These are phyloP conservation scores for Patella ulyssiponensis DNA, from an alignment of 2,888 invertebrate genomes.

Conservation along the genomic window DNA sequence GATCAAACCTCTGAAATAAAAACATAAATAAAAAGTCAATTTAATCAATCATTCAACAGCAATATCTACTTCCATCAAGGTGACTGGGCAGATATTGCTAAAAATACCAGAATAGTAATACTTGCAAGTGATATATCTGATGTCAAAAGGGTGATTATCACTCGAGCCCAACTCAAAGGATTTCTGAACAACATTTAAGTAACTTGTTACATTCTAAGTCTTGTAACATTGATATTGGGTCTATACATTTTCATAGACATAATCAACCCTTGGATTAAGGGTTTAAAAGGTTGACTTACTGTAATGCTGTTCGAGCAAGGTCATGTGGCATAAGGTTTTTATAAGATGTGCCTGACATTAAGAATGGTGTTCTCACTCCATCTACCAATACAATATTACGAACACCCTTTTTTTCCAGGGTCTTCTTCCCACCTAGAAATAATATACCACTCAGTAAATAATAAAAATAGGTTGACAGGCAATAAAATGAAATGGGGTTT, in stretches of 20 bases:
- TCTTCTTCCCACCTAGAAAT: conserved; percentile 45
- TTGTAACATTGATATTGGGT: not conserved
- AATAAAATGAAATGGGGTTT: no score
- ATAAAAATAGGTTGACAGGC: no score
- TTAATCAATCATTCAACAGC: no score
- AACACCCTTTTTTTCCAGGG: conserved; percentile 52
- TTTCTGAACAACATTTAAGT: no score
- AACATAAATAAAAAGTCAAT: not conserved
- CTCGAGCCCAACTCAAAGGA: no score
- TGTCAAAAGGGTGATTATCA: no score
- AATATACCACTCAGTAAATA: not conserved
- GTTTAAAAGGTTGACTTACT: conserved; percentile 50
- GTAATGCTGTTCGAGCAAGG: conserved; percentile 88
- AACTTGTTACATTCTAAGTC: no score
- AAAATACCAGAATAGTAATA: no score
- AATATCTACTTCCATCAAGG: no score
- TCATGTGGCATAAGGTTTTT: conserved; percentile 96
- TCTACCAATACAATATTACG: conserved; percentile 92
- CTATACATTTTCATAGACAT: no score
- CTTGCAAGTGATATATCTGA: no score
- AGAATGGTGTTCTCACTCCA: conserved; percentile 96
- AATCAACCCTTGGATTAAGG: not conserved
- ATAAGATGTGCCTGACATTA: conserved; percentile 93
- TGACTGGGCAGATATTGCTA: no score
- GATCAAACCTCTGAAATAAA: conserved; percentile 61